phyloP scores from a whole-genome alignment of 2,888 invertebrate genomes.

The Ormyrus labotus region DNA sequence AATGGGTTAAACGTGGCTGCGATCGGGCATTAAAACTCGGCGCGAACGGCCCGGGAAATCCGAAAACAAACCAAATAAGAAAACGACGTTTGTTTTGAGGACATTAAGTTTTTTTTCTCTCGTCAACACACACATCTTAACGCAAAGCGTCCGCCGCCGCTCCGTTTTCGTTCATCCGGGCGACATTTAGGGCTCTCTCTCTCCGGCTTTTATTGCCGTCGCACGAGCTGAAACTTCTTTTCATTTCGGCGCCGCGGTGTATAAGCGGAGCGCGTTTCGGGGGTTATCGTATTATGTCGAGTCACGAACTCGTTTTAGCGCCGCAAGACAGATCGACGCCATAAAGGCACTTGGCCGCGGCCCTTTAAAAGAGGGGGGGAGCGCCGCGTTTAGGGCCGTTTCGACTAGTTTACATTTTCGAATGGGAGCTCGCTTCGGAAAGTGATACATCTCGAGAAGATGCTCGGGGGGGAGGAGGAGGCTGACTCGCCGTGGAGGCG shows the following conservation, averaged over 20 bases:
- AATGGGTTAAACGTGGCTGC: constrained; percentile 47
- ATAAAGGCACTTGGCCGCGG: constrained; percentile 70
- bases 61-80: constrained; percentile 35
- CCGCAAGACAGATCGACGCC: constrained; percentile 72
- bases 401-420: constrained; percentile 38
- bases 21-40: constrained; percentile 27
- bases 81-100: constrained; percentile 42
- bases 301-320: constrained; percentile 75
- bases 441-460: constrained; percentile 26
- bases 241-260: constrained; percentile 50
- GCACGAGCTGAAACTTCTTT: constrained; percentile 39
- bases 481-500: neutral
- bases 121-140: constrained; percentile 1
- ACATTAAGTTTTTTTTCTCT: constrained; percentile 21
- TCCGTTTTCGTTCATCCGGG: neutral
- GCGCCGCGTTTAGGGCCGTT: constrained; percentile 1
- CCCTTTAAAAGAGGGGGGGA: constrained; percentile 13
- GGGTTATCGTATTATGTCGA: constrained; percentile 74
- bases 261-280: constrained; percentile 52
- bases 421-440: neutral
- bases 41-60: constrained; percentile 25
- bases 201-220: constrained; percentile 36
- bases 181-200: neutral
- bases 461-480: neutral
- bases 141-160: neutral